These are phyloP conservation scores for Gryon sp. DNA, from an alignment of 1,140 invertebrate species.

Conservation along the genomic window DNA sequence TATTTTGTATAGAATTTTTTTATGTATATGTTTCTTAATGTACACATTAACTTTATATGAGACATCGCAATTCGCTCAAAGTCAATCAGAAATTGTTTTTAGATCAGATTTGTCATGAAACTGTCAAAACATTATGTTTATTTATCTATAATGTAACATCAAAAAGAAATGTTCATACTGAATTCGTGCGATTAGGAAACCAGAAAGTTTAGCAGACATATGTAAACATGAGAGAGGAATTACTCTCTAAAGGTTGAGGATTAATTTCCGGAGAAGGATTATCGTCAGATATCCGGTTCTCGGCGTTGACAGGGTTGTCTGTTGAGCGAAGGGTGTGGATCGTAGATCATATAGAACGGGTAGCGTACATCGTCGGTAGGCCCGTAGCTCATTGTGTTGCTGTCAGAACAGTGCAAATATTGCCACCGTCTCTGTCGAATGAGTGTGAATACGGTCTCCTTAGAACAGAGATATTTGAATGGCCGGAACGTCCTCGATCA, in stretches of 20 bases:
- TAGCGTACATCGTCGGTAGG: conserved; percentile 69
- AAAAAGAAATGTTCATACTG: too few relatives aligned
- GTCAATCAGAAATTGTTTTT: too few relatives aligned
- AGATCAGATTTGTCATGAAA: background rate
- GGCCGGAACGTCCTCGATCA: conserved; percentile 21
- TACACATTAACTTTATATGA: too few relatives aligned
- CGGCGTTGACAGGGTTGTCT: conserved; percentile 58
- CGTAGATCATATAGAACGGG: conserved; percentile 71
- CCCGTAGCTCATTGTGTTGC: conserved; percentile 76
- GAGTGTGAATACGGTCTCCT: conserved; percentile 58
- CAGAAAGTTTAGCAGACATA: conserved; percentile 32
- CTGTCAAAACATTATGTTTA: background rate
- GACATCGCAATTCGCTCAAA: too few relatives aligned
- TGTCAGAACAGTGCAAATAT: conserved; percentile 77
- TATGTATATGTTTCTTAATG: too few relatives aligned
- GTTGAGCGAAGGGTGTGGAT: conserved; percentile 69
- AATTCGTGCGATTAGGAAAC: conserved; percentile 13
- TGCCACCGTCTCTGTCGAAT: conserved; percentile 72
- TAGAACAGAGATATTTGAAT: conserved; percentile 24
- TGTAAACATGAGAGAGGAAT: conserved; percentile 63
- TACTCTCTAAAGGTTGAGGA: conserved; percentile 70
- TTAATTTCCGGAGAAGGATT: conserved; percentile 73
- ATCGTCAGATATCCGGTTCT: conserved; percentile 65
- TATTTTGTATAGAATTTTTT: too few relatives aligned
- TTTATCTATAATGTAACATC: too few relatives aligned